Evolutionary conservation across 2,797 vertebrate species (phyloP).

Genomic region (Pelobates cultripes): DNA sequence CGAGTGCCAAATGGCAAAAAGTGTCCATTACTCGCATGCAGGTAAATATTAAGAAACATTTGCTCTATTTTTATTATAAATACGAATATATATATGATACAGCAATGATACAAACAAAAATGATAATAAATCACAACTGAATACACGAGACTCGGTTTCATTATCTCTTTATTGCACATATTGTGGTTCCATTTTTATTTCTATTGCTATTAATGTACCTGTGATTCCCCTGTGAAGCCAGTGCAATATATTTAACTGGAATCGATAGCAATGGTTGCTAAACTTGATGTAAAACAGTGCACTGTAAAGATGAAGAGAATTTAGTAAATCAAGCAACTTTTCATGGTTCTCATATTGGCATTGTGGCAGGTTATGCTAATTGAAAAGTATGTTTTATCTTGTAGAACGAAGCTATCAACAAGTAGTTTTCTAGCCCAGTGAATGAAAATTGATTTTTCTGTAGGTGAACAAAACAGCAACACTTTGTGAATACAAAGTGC

Average conservation of each 20-base stretch:
- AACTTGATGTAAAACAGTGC: constrained; percentile 50
- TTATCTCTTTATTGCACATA: neutral
- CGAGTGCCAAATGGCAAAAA: too few relatives aligned
- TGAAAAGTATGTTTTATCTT: constrained; percentile 57
- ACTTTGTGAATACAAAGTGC: constrained; percentile 45
- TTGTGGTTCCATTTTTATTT: neutral
- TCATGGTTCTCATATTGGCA: constrained; percentile 52
- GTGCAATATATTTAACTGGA: constrained; percentile 47
- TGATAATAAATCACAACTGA: too few relatives aligned
- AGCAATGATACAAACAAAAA: too few relatives aligned
- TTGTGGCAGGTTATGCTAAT: constrained; percentile 55
- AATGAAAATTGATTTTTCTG: constrained; percentile 56
- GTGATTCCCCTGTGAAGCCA: constrained; percentile 25
- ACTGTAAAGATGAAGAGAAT: constrained; percentile 54
- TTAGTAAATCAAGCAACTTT: constrained; percentile 54
- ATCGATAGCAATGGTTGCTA: constrained; percentile 41
- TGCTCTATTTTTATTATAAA: too few relatives aligned
- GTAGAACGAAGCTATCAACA: constrained; percentile 55
- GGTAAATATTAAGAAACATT: too few relatives aligned
- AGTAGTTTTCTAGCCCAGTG: constrained; percentile 54
- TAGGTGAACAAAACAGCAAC: constrained; percentile 49
- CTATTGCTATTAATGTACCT: constrained; percentile 17
- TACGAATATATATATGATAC: too few relatives aligned
- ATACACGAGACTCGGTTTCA: neutral
- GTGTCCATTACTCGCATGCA: too few relatives aligned